Conservation (phyloP, 2,888 invertebrate genomes). For the Tetragonisca angustula region DNA sequence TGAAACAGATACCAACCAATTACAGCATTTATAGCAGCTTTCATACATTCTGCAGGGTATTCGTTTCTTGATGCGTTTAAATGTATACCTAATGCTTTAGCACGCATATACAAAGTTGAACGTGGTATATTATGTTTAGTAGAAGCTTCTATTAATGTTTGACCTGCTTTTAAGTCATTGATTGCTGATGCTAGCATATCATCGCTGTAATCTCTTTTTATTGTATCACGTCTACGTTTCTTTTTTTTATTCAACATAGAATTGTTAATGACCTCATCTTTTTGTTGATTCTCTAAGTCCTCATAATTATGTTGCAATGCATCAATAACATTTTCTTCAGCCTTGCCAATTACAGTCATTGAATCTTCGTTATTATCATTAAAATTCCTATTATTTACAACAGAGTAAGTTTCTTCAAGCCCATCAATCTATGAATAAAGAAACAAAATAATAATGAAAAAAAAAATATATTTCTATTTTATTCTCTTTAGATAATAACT, state of each 20-base stretch:
- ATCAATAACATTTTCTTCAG: slow-evolving; percentile 60
- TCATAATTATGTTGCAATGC: slow-evolving; percentile 62
- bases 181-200: slow-evolving; percentile 82
- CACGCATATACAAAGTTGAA: slow-evolving; percentile 83
- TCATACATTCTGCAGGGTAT: slow-evolving; percentile 82
- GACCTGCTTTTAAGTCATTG: slow-evolving; percentile 81
- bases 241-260: slow-evolving; percentile 62
- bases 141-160: slow-evolving; percentile 82
- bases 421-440: slow-evolving; percentile 74
- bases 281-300: slow-evolving; percentile 51
- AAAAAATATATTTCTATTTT: not conserved
- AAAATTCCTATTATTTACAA: slow-evolving; percentile 64
- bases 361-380: slow-evolving; percentile 64
- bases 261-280: slow-evolving; percentile 35
- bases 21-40: slow-evolving; percentile 83
- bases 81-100: slow-evolving; percentile 81
- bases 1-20: slow-evolving; percentile 73
- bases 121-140: slow-evolving; percentile 82
- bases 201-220: slow-evolving; percentile 80
- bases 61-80: slow-evolving; percentile 82
- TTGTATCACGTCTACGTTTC: slow-evolving; percentile 74
- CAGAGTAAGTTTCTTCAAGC: slow-evolving; percentile 74
- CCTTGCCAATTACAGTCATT: slow-evolving; percentile 65
- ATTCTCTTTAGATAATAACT: slow-evolving; percentile 26
- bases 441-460: not conserved